A percentile compares a stretch with the other conserved stretches of the same genome.
Evolutionary conservation across 1,140 invertebrate genomes (phyloP).

Genomic region (Heliconius himera): DNA sequence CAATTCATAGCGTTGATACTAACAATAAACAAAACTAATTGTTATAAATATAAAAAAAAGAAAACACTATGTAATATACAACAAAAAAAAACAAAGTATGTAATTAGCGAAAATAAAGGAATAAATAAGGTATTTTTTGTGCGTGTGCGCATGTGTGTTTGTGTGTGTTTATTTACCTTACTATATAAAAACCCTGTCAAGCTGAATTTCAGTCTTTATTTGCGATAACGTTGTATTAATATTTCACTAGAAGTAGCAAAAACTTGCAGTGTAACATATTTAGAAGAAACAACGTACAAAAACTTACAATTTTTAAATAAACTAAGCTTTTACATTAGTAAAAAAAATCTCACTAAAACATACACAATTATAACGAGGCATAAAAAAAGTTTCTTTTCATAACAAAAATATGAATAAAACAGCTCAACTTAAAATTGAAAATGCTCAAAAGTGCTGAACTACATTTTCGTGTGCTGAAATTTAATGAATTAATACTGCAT

Average conservation of each 20-base stretch:
- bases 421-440: not conserved
- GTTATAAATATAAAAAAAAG: too few relatives aligned
- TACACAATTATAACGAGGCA: not conserved
- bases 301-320: not conserved
- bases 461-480: not conserved
- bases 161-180: too few relatives aligned
- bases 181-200: too few relatives aligned
- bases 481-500: conserved; percentile 7
- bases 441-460: not conserved
- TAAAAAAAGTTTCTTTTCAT: not conserved
- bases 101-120: too few relatives aligned
- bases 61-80: too few relatives aligned
- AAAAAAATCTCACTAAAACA: not conserved
- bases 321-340: not conserved
- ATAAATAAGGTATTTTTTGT: too few relatives aligned
- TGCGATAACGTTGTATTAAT: too few relatives aligned
- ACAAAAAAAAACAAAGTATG: too few relatives aligned
- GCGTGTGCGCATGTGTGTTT: too few relatives aligned
- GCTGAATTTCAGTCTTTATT: too few relatives aligned
- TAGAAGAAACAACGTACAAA: not conserved
- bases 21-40: too few relatives aligned
- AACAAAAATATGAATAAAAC: conserved; percentile 5
- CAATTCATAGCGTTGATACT: too few relatives aligned
- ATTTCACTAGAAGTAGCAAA: not conserved
- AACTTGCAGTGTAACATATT: not conserved